Percentiles rank a stretch among this genome's conserved stretches.
Conservation (phyloP, 2,888 invertebrate species). For the Hirtodrosophila trivittata region DNA sequence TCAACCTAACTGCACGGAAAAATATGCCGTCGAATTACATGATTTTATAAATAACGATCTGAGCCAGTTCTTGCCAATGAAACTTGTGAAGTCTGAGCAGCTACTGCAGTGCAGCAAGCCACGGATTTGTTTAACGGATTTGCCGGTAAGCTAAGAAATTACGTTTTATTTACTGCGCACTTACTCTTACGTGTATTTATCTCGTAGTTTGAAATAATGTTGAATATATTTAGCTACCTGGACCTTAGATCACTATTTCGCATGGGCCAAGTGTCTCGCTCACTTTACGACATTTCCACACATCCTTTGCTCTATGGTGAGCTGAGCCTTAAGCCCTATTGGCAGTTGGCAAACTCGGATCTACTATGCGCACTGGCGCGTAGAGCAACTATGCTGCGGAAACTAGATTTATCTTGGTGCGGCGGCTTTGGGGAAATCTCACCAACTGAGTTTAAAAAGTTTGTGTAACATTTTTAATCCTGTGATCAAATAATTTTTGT, state of each 20-base stretch:
- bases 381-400: slow-evolving; percentile 89
- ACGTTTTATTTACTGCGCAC: slow-evolving; percentile 3
- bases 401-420: slow-evolving; percentile 95
- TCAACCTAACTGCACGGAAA: too few species aligned
- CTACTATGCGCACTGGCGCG: slow-evolving; percentile 85
- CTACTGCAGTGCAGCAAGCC: slow-evolving; percentile 13
- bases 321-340: slow-evolving; percentile 92
- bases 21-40: too few species aligned
- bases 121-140: slow-evolving; percentile 73
- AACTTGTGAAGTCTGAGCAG: slow-evolving; percentile 29
- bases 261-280: slow-evolving; percentile 90
- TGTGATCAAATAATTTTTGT: background rate
- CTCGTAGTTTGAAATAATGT: slow-evolving; percentile 92
- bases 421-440: slow-evolving; percentile 87
- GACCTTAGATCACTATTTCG: slow-evolving; percentile 91
- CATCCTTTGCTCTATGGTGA: slow-evolving; percentile 91
- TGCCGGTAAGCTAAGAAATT: slow-evolving; percentile 81
- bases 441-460: slow-evolving; percentile 85
- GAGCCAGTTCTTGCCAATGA: slow-evolving; percentile 78
- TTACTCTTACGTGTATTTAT: slow-evolving; percentile 23
- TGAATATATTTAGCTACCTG: slow-evolving; percentile 91
- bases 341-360: slow-evolving; percentile 89
- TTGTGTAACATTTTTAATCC: slow-evolving; percentile 11
- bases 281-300: slow-evolving; percentile 88
- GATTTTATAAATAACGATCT: slow-evolving; percentile 83